A percentile compares a stretch with the other conserved stretches of the same genome.
Evolutionary conservation across 2,113 vertebrate species (phyloP).

Genomic region (Thalassarche chlororhynchos): DNA sequence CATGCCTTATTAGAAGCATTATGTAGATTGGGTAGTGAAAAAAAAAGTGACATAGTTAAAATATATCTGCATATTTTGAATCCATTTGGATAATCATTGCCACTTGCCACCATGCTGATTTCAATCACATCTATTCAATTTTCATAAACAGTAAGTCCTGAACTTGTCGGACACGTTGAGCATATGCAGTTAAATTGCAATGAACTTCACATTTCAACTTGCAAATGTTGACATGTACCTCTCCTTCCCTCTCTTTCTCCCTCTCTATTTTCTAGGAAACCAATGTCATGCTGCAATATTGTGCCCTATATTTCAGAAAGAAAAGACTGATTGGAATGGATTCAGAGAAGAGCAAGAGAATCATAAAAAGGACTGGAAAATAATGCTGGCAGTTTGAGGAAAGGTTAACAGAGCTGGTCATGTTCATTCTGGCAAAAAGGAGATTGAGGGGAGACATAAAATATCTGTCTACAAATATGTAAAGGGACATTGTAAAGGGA

Average conservation of each 20-base stretch:
- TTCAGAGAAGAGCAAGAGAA: neutral
- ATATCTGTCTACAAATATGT: neutral
- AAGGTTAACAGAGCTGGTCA: neutral
- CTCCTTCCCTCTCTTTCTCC: neutral
- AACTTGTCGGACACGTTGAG: fast-evolving
- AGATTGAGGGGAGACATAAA: slow-evolving; percentile 13
- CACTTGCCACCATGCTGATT: neutral
- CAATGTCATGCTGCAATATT: neutral
- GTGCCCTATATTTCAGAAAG: neutral
- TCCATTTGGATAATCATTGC: neutral
- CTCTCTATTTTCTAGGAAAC: neutral
- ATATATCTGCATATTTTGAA: neutral
- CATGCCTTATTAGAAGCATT: neutral
- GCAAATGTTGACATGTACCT: neutral
- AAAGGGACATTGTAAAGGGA: neutral
- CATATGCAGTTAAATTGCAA: neutral
- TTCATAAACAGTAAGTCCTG: neutral
- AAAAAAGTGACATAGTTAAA: neutral
- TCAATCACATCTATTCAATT: neutral
- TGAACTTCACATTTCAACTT: neutral
- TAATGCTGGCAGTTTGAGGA: neutral
- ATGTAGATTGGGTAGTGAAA: neutral
- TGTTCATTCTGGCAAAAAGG: neutral
- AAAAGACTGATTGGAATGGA: neutral
- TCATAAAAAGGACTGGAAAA: neutral